Evolutionary conservation across 2,113 vertebrate species (phyloP), one percentile per base, ranked within the genome.

Genomic region (Pelvicachromis taeniatus): DNA sequence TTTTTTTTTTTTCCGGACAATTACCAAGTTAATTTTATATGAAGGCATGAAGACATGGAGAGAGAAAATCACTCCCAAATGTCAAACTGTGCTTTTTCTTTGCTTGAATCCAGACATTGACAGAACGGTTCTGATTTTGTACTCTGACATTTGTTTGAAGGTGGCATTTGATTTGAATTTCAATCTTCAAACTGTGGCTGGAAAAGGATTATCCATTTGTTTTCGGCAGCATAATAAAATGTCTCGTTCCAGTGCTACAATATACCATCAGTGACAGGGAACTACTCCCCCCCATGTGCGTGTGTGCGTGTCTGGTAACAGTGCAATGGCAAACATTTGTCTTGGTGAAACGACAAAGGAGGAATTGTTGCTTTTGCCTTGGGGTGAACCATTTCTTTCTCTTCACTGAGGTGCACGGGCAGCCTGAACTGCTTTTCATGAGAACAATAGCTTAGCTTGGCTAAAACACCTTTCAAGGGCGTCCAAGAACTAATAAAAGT

Each of bases 121-220:
- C 81, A 77, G 84, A 93, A 77, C 8, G 4, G 63, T 90, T 91
- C 84, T 93, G 92, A 93, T 93, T 94, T 89, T 84, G 75, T 87
- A 81, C 78, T 77, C 65, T 94, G 94, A 90, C 91, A 93, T 94
- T 93, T 94, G 87, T 90, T 87, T 87, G 88, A 92, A 90, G 91
- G 89, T 93, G 91, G 88, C 88, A 91, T 95, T 93, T 92, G 88
- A 92, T 93, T 92, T 93, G 88, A 93, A 92, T 94, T 92, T 87
- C 70, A 87, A 88, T 94, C 89, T 93, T 77, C 65, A 79, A 84
- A 86, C 80, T 52, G 83, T 56, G 79, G 82, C 79, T 65, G 33
- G 23, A 87, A 87, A 87, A 78, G 59, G 40, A 88, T 78, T 29
- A 82, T 91, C 93, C 85, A 86, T 90, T 87, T 70, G 9, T 80